These are phyloP conservation scores for Protomyctophum bolini DNA, from an alignment of 2,113 vertebrate species.

Conservation along the genomic window DNA sequence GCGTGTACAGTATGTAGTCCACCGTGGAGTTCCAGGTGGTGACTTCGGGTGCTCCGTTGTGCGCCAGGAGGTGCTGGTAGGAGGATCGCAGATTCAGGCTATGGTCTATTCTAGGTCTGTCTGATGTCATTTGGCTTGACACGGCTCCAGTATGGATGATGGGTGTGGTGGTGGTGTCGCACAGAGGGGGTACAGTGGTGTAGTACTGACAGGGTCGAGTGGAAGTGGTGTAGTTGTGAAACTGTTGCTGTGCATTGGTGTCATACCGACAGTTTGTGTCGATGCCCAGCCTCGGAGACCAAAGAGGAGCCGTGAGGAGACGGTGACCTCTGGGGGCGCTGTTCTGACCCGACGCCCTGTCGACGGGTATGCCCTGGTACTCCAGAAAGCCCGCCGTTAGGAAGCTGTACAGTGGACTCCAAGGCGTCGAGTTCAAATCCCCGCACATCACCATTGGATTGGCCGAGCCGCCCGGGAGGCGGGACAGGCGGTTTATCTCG, in stretches of 20 bases:
- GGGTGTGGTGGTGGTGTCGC: constrained; percentile 4
- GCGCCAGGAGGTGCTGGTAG: constrained; percentile 85
- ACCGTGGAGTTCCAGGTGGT: constrained; percentile 95
- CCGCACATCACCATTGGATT: constrained; percentile 91
- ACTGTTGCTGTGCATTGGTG: constrained; percentile 33
- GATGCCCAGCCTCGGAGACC: constrained; percentile 90
- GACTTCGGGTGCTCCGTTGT: constrained; percentile 85
- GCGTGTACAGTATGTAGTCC: constrained; percentile 96
- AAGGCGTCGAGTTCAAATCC: constrained; percentile 94
- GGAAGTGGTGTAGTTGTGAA: no score
- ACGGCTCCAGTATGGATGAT: no score
- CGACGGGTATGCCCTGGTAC: constrained; percentile 85
- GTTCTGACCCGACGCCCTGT: constrained; percentile 96
- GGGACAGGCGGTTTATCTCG: constrained; percentile 84
- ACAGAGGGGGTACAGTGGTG: neutral
- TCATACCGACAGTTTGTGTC: constrained; percentile 89
- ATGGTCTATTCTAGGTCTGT: constrained; percentile 81
- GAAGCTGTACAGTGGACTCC: constrained; percentile 91
- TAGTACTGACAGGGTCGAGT: neutral
- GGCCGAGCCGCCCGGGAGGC: constrained; percentile 76
- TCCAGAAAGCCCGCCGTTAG: constrained; percentile 87
- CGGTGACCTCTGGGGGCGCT: constrained; percentile 82
- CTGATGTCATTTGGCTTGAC: no score
- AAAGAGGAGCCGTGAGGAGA: constrained; percentile 87
- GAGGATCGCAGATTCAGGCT: constrained; percentile 86